A percentile compares a stretch with the other conserved stretches of the same genome.
Evolutionary conservation across 2,797 vertebrate genomes (phyloP).

Genomic region (Hybognathus amarus): DNA sequence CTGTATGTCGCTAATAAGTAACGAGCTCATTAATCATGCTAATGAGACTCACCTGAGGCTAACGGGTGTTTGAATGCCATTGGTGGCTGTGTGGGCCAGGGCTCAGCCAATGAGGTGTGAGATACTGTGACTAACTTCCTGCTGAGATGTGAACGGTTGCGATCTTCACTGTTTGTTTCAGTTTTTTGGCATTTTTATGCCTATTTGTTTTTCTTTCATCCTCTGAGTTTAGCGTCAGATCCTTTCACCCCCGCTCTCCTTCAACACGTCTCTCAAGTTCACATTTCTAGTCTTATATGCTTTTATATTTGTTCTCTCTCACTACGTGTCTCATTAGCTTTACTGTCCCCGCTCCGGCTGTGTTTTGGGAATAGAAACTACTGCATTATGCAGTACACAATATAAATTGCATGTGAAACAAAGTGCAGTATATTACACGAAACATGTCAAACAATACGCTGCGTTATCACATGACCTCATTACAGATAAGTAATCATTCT

Average conservation of each 20-base stretch:
- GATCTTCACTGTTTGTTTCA: slow-evolving; percentile 48
- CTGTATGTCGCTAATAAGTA: slow-evolving; percentile 68
- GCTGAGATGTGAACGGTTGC: background rate
- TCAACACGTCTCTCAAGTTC: slow-evolving; percentile 35
- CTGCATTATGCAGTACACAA: background rate
- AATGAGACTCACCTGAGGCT: slow-evolving; percentile 62
- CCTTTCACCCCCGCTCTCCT: slow-evolving; percentile 48
- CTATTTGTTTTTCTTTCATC: slow-evolving; percentile 58
- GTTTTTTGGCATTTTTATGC: slow-evolving; percentile 61
- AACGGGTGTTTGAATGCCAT: slow-evolving; percentile 46
- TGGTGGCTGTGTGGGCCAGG: slow-evolving; percentile 55
- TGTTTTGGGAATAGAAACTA: background rate
- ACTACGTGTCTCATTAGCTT: slow-evolving; percentile 61
- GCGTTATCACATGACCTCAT: background rate
- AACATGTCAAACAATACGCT: background rate
- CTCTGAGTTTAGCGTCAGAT: slow-evolving; percentile 31
- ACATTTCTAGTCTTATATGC: background rate
- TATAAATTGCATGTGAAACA: background rate
- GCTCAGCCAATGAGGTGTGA: slow-evolving; percentile 45
- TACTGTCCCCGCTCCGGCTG: too few species aligned
- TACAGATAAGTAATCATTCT: background rate
- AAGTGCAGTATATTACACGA: background rate
- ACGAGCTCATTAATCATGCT: slow-evolving; percentile 74
- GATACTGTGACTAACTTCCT: slow-evolving; percentile 19
- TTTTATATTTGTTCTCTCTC: slow-evolving; percentile 26